Base-by-base conservation (phyloP, 23 tunicate species). In the Trididemnum miniatum region DNA sequence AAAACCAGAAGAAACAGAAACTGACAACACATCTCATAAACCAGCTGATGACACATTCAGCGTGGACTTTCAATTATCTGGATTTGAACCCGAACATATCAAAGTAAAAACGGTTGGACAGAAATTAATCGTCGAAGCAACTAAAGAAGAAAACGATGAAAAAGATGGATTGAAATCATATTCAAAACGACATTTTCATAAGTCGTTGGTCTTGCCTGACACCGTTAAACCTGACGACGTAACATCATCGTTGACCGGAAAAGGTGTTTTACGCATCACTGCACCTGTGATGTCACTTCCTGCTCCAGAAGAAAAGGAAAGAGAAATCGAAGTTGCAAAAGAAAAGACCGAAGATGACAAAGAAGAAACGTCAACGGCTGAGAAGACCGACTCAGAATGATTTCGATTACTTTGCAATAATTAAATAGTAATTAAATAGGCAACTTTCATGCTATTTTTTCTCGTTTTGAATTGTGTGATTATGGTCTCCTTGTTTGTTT, bases 261-360 rank as follows among this genome's bases (percentile, higher is more conserved):
- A 65, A 32, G 84, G 84, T 24, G 76, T 80, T 30, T 63, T 80
- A 34, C 71, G 71, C 40, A 36, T 80, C 31, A 65, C 29, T 24
- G 84, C 84, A 0, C 84, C 84, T 0, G 44, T 80, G 52, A 39
- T 80, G 76, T 64, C 84, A 27, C 73, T 80, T 40, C 59, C 84
- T 5, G 62, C 75, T 26, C 60, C 76, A 3, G 84, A 80, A 39
- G 76, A 80, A 24, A 65, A 26, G 28, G 71, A 60, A 62, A 65
- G 26, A 1, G 84, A 80, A 80, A 49, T 80, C 0, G 34, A 39
- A 25, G 33, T 36, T 5, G 62, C 35, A 40, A 18, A 62, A 20
- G 67, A 62, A 62, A 62, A 22, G 67, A 80, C 65, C 35, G n/a
- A 29, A 31, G 60, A 80, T 9, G 25, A 51, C 20, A 50, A 28